Evolutionary conservation across 2,797 vertebrate genomes (phyloP).

Genomic region (Caiman crocodilus): DNA sequence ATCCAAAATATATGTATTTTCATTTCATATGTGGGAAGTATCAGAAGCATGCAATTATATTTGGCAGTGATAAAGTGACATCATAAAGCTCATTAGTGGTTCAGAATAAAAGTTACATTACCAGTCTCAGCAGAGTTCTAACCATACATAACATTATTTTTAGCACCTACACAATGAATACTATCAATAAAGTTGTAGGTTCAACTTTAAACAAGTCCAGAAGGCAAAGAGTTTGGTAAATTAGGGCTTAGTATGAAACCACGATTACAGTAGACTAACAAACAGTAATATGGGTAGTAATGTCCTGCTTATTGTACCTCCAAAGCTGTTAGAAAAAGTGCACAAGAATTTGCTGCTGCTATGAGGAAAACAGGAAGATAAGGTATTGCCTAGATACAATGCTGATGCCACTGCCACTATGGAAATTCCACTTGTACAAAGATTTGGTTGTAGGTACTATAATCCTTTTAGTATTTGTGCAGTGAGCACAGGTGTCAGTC

Average conservation of each 20-base stretch:
- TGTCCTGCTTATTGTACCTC: neutral
- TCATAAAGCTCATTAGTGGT: neutral
- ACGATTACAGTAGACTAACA: neutral
- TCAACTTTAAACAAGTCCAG: neutral
- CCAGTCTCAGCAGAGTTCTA: too few species aligned
- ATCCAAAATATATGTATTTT: too few species aligned
- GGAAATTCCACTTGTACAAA: neutral
- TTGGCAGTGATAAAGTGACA: fast-evolving
- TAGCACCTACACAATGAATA: neutral
- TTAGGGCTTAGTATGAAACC: neutral
- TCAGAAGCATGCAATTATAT: neutral
- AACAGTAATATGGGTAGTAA: neutral
- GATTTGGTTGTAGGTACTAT: fast-evolving
- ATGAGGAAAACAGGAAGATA: neutral
- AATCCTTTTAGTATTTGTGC: neutral
- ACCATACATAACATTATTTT: too few species aligned
- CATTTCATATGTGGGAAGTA: neutral
- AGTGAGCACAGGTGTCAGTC: neutral
- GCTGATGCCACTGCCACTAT: fast-evolving
- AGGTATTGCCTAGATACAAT: neutral
- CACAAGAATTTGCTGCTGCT: neutral
- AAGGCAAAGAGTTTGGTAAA: neutral
- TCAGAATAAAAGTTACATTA: neutral
- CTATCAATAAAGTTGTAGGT: neutral
- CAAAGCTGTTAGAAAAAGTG: neutral